phyloP scores from a whole-genome alignment of 1,140 invertebrate species.

The Calephelis virginiensis region DNA sequence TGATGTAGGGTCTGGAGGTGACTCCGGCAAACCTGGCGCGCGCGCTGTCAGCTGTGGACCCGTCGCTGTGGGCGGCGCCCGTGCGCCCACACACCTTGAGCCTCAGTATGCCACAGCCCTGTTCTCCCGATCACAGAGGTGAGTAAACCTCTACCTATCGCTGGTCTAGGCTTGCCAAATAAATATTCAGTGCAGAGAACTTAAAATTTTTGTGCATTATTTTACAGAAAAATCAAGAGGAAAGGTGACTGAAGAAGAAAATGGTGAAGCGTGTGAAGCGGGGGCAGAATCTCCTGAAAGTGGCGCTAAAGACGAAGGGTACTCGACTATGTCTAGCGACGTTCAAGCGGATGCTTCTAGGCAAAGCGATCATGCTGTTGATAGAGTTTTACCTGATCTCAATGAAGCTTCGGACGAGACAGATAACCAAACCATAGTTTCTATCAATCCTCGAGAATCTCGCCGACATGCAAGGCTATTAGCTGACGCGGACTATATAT shows the following conservation, averaged over 20 bases:
- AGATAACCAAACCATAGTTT: slow-evolving; percentile 78
- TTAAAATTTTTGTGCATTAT: background rate
- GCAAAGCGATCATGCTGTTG: slow-evolving; percentile 77
- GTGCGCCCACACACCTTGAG: slow-evolving; percentile 83
- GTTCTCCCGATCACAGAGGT: slow-evolving; percentile 48
- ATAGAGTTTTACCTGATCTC: slow-evolving; percentile 83
- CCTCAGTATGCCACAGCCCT: slow-evolving; percentile 79
- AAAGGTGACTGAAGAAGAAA: slow-evolving; percentile 73
- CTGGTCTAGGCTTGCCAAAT: background rate
- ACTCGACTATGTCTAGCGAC: slow-evolving; percentile 94
- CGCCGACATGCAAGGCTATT: slow-evolving; percentile 11
- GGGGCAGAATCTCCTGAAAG: slow-evolving; percentile 84
- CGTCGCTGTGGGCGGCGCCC: slow-evolving; percentile 81
- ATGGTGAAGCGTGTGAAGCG: slow-evolving; percentile 70
- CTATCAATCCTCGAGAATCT: slow-evolving; percentile 77
- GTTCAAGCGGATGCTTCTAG: slow-evolving; percentile 85
- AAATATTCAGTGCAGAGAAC: background rate
- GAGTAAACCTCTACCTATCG: slow-evolving; percentile 6
- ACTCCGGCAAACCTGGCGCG: slow-evolving; percentile 79
- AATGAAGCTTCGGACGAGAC: slow-evolving; percentile 86
- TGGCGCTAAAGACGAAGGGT: slow-evolving; percentile 90
- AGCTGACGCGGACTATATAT: slow-evolving; percentile 82
- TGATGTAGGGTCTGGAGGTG: slow-evolving; percentile 76
- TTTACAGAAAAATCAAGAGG: slow-evolving; percentile 56
- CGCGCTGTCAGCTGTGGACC: slow-evolving; percentile 80